Evolutionary conservation across 2,797 vertebrate genomes (phyloP).

Genomic region (Alfaro cultratus): DNA sequence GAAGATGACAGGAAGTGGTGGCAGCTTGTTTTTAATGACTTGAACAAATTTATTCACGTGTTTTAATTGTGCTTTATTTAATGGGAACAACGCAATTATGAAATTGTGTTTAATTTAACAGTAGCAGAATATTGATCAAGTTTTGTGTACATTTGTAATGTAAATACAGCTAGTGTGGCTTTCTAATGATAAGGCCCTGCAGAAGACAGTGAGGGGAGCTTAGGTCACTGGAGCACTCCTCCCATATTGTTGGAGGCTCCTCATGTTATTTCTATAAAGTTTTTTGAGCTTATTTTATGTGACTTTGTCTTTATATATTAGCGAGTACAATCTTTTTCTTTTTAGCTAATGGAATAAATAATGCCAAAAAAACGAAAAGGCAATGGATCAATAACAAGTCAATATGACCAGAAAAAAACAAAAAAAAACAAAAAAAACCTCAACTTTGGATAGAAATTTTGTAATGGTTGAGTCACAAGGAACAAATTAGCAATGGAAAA

Average conservation of each 20-base stretch:
- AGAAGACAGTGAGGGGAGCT: neutral
- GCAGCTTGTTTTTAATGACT: too few species aligned
- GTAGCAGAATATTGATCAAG: too few species aligned
- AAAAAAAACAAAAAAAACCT: too few species aligned
- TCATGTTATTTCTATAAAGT: neutral
- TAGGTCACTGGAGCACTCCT: neutral
- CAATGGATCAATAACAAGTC: neutral
- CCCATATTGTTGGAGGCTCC: neutral
- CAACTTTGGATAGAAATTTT: neutral
- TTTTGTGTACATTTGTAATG: too few species aligned
- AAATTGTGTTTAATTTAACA: too few species aligned
- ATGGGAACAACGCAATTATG: too few species aligned
- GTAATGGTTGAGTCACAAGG: neutral
- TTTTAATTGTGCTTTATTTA: too few species aligned
- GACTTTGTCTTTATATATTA: neutral
- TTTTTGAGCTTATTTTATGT: neutral
- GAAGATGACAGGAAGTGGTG: too few species aligned
- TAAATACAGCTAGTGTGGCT: too few species aligned
- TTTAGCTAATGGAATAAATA: neutral
- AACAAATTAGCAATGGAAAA: neutral
- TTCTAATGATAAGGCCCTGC: neutral
- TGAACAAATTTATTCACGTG: too few species aligned
- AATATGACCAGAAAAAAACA: neutral
- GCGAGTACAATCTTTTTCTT: neutral
- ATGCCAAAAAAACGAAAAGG: neutral